Evolutionary conservation across 2,888 invertebrate genomes (phyloP).

Genomic region (Torymus aiolomorphi): DNA sequence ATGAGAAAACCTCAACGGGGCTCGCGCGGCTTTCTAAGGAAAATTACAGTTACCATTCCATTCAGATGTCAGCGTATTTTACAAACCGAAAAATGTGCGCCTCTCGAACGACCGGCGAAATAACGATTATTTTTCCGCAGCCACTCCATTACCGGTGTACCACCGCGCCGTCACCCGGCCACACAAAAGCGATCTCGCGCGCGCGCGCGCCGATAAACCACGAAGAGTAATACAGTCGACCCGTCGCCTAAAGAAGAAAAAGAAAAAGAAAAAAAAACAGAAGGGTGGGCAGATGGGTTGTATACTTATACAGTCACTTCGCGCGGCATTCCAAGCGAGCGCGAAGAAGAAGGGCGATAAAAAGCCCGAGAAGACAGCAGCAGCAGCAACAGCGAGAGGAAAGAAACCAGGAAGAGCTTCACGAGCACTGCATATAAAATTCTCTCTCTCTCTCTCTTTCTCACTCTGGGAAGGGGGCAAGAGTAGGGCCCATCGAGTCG

Average conservation of each 20-base stretch:
- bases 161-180: background rate
- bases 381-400: background rate
- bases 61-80: too few relatives aligned
- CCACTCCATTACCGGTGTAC: background rate
- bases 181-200: background rate
- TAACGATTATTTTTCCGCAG: background rate
- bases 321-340: too few relatives aligned
- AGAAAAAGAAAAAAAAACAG: background rate
- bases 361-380: background rate
- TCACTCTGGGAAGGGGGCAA: background rate
- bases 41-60: too few relatives aligned
- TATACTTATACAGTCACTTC: too few relatives aligned
- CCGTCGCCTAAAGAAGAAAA: background rate
- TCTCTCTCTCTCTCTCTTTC: too few relatives aligned
- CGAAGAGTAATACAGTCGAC: slow-evolving; percentile 8
- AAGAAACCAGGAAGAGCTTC: background rate
- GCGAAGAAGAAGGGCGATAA: too few relatives aligned
- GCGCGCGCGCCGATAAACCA: background rate
- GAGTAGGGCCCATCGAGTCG: background rate
- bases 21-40: too few relatives aligned
- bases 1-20: too few relatives aligned
- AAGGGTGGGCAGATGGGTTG: too few relatives aligned
- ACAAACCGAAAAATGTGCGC: too few relatives aligned
- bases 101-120: too few relatives aligned
- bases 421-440: background rate